Evolutionary conservation across 2,797 vertebrate genomes (phyloP).

Genomic region (Argya squamiceps): DNA sequence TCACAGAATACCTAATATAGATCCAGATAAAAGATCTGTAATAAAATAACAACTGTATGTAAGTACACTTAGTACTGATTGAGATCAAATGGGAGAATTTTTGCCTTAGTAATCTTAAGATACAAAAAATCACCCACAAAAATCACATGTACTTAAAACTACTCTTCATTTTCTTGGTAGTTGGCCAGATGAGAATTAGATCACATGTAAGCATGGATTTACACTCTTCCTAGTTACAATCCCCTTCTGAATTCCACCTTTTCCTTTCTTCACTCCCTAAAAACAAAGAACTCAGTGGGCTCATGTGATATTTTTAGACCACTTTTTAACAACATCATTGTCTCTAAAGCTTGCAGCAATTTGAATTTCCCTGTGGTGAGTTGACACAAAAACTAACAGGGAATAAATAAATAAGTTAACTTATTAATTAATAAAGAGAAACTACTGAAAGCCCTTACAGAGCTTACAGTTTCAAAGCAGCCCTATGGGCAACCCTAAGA

Average conservation of each 20-base stretch:
- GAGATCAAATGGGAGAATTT: background rate
- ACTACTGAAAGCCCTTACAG: background rate
- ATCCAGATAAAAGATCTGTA: background rate
- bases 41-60: background rate
- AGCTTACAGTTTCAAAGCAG: background rate
- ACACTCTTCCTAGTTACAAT: background rate
- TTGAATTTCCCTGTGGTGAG: background rate
- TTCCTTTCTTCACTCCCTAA: background rate
- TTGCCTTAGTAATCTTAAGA: background rate
- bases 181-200: background rate
- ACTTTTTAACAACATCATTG: background rate
- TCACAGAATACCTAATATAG: background rate
- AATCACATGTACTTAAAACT: background rate
- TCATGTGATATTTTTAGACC: background rate
- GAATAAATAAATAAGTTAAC: background rate
- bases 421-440: background rate
- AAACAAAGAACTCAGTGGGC: background rate
- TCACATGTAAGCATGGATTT: background rate
- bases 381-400: background rate
- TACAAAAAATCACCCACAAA: background rate
- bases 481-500: background rate
- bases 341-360: background rate
- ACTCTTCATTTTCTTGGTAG: background rate
- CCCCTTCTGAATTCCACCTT: background rate
- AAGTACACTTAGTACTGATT: background rate